Evolutionary conservation across 2,113 vertebrate genomes (phyloP).

Genomic region (Bettongia penicillata): DNA sequence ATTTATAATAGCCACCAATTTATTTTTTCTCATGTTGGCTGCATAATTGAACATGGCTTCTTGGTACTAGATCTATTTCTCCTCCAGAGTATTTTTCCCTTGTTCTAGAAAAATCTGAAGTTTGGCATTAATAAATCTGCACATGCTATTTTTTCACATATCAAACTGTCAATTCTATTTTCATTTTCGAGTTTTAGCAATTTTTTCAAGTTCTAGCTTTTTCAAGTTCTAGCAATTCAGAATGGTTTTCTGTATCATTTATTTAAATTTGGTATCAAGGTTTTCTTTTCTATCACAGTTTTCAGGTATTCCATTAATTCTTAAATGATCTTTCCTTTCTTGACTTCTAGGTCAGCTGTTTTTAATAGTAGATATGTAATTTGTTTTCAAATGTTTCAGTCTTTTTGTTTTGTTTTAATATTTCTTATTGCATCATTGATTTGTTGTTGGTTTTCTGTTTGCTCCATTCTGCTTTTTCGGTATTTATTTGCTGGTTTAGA

Average conservation of each 20-base stretch:
- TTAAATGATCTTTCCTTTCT: no score
- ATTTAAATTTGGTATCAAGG: background rate
- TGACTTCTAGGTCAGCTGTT: no score
- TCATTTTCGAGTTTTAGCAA: background rate
- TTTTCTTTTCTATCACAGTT: background rate
- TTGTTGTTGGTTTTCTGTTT: no score
- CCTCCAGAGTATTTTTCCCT: background rate
- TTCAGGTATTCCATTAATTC: background rate
- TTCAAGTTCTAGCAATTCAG: background rate
- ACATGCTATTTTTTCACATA: background rate
- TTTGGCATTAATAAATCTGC: background rate
- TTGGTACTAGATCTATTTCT: background rate
- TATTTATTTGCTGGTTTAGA: no score
- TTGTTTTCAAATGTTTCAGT: no score
- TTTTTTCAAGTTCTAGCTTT: background rate
- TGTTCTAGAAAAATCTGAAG: background rate
- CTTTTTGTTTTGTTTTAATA: no score
- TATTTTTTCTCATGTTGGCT: background rate
- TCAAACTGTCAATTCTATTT: background rate
- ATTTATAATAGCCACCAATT: background rate
- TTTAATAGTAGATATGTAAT: no score
- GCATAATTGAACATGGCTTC: background rate
- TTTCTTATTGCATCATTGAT: no score
- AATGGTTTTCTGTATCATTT: background rate
- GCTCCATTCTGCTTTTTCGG: no score